Conservation (phyloP, 2,113 vertebrate genomes). For the Myiozetetes cayanensis region DNA sequence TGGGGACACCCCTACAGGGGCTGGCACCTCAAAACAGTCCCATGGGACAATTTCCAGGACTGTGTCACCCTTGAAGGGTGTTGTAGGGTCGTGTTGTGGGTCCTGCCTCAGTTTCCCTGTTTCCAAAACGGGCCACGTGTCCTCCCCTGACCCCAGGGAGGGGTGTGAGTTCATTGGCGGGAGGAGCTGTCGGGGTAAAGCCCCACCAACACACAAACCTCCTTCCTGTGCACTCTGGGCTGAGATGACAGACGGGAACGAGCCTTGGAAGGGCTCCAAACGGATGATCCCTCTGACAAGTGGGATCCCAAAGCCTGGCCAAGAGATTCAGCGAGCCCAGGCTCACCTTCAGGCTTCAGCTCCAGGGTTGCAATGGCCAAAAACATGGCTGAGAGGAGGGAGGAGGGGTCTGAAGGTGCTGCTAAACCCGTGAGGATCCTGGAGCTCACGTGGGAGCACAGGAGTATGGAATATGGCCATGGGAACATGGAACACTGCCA, state of each 20-base stretch:
- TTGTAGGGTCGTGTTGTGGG: fast-evolving
- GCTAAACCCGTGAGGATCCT: background rate
- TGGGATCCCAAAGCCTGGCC: background rate
- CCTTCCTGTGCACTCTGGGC: background rate
- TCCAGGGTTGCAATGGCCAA: background rate
- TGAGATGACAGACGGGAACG: background rate
- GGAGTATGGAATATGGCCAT: background rate
- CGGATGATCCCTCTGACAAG: background rate
- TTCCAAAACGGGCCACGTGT: background rate
- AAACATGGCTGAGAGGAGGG: fast-evolving
- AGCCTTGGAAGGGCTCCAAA: background rate
- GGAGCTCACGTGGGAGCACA: background rate
- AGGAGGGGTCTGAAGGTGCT: background rate
- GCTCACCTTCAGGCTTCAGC: background rate
- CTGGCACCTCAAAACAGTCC: background rate
- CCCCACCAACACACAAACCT: background rate
- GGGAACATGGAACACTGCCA: background rate
- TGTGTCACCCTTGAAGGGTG: background rate
- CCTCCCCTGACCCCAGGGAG: background rate
- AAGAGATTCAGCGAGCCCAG: background rate
- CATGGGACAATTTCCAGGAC: fast-evolving
- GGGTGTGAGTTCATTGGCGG: background rate
- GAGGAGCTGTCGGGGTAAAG: background rate
- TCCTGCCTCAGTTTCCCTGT: background rate
- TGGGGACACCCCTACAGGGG: background rate